Conservation (phyloP, 2,113 vertebrate species). For the Mixornis gularis region DNA sequence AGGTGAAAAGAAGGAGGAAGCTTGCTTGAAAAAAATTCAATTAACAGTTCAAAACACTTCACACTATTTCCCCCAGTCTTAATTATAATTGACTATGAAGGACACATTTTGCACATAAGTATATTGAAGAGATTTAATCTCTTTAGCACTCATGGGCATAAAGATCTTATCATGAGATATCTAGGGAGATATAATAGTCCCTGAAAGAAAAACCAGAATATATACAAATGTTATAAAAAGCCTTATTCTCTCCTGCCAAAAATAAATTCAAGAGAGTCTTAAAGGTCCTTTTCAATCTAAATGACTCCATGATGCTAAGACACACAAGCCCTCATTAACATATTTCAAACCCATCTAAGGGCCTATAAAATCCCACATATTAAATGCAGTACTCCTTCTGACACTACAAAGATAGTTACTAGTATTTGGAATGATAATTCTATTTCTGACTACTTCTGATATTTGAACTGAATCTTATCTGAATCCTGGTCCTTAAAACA, state of each 20-base stretch:
- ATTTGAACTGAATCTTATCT: background rate
- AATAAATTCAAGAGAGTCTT: background rate
- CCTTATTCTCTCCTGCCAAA: background rate
- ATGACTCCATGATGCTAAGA: background rate
- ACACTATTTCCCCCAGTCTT: background rate
- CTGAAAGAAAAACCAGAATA: background rate
- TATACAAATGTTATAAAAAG: background rate
- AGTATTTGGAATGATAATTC: background rate
- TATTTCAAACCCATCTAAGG: background rate
- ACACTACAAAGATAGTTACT: background rate
- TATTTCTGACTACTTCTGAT: background rate
- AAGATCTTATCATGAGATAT: background rate
- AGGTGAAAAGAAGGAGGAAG: background rate
- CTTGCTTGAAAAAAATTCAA: background rate
- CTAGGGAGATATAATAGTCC: background rate
- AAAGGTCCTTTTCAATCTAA: background rate
- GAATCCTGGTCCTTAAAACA: background rate
- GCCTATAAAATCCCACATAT: background rate
- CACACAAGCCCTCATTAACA: background rate
- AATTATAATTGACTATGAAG: background rate
- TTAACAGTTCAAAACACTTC: background rate
- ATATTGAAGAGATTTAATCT: background rate
- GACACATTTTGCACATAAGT: background rate
- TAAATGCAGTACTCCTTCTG: background rate
- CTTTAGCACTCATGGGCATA: background rate